Percentiles rank a stretch among this genome's conserved stretches.
These are phyloP conservation scores for Hirtodrosophila confusa DNA, from an alignment of 2,888 invertebrate species.

Conservation along the genomic window DNA sequence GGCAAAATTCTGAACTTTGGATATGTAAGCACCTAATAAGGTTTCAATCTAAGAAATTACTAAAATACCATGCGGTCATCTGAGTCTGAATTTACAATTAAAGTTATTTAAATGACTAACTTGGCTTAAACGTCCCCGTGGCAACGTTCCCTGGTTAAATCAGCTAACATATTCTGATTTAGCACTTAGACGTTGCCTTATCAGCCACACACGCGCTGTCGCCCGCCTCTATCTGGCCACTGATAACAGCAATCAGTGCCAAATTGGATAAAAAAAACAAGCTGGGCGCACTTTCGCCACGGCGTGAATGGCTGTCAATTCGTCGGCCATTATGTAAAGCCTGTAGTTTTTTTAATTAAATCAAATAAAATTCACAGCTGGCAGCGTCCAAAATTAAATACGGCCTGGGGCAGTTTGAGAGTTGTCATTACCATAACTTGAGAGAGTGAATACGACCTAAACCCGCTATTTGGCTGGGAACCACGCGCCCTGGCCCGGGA, in stretches of 20 bases:
- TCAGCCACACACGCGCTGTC: background rate
- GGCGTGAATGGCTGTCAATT: conserved; percentile 22
- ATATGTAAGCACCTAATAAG: too few relatives aligned
- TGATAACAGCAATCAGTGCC: background rate
- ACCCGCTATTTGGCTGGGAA: conserved; percentile 63
- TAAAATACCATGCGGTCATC: too few relatives aligned
- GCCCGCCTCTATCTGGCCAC: background rate
- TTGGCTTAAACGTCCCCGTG: too few relatives aligned
- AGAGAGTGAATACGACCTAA: conserved; percentile 30
- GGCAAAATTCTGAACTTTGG: too few relatives aligned
- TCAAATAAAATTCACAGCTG: conserved; percentile 78
- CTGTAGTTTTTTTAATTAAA: conserved; percentile 68
- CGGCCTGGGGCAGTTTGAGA: conserved; percentile 40
- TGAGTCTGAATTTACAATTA: too few relatives aligned
- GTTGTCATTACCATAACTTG: conserved; percentile 61
- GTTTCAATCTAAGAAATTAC: too few relatives aligned
- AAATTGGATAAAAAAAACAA: conserved; percentile 4
- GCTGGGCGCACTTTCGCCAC: background rate
- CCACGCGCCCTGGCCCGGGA: conserved; percentile 55
- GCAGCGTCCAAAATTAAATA: conserved; percentile 55
- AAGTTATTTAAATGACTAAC: too few relatives aligned
- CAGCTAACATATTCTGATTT: too few relatives aligned
- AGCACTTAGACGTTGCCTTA: conserved; percentile 2
- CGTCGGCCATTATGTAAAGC: conserved; percentile 55
- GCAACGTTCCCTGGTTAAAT: too few relatives aligned